Evolutionary conservation across 2,797 vertebrate genomes (phyloP).

Genomic region (Scarus forsteni): DNA sequence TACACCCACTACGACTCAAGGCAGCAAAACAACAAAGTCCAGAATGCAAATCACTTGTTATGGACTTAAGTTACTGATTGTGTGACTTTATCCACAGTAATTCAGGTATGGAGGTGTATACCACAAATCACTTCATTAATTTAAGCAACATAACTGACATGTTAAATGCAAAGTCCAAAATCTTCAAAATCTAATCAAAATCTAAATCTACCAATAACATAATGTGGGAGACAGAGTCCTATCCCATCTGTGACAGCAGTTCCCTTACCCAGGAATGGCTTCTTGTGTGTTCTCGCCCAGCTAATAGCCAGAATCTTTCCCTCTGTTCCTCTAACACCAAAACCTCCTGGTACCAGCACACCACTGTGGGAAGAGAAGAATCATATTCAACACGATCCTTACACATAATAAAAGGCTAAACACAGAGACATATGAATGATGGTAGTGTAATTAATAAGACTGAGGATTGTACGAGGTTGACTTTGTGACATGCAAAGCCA

Average conservation of each 20-base stretch:
- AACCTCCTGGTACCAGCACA: constrained; percentile 96
- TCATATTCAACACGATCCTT: neutral
- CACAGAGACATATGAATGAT: neutral
- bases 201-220: neutral
- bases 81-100: neutral
- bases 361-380: constrained; percentile 79
- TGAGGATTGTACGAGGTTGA: neutral
- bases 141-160: neutral
- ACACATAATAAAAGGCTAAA: neutral
- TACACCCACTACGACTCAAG: neutral
- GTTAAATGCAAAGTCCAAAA: neutral
- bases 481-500: neutral
- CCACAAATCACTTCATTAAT: neutral
- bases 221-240: neutral
- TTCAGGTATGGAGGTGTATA: neutral
- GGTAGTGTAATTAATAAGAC: neutral
- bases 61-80: neutral
- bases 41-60: constrained; percentile 4
- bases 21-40: neutral
- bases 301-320: constrained; percentile 95
- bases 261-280: constrained; percentile 92
- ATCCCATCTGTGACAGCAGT: too few species aligned
- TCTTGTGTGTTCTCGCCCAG: constrained; percentile 96
- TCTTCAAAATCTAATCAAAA: neutral
- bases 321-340: constrained; percentile 95